Evolutionary conservation across 2,888 invertebrate species (phyloP).

Genomic region (Xanthia icteritia): DNA sequence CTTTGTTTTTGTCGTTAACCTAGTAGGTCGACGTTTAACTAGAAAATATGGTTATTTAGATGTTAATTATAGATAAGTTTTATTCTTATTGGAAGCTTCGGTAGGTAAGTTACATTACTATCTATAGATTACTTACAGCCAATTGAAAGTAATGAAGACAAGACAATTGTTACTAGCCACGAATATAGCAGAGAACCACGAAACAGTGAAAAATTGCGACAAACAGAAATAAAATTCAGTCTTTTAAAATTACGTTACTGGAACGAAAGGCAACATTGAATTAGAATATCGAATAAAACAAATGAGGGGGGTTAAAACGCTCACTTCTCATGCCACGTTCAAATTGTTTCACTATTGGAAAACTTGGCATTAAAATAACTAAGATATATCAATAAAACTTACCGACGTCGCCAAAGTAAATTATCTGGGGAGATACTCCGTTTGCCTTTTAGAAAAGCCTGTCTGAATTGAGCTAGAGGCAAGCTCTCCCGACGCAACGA

Average conservation of each 20-base stretch:
- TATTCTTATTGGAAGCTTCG: conserved; percentile 18
- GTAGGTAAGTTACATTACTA: conserved; percentile 20
- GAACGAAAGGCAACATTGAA: conserved; percentile 15
- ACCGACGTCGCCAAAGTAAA: conserved; percentile 81
- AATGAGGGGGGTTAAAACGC: conserved; percentile 43
- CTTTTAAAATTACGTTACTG: conserved; percentile 18
- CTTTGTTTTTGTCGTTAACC: neutral
- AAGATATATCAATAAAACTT: conserved; percentile 59
- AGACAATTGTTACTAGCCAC: conserved; percentile 27
- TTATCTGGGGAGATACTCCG: conserved; percentile 78
- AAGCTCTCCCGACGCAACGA: conserved; percentile 83
- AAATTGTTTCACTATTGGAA: neutral
- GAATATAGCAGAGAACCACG: conserved; percentile 44
- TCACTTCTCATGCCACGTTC: conserved; percentile 25
- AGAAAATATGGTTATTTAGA: conserved; percentile 4
- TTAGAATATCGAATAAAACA: conserved; percentile 46
- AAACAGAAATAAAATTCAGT: conserved; percentile 13
- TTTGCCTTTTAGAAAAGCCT: conserved; percentile 80
- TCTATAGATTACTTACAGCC: conserved; percentile 9
- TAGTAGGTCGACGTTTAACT: neutral
- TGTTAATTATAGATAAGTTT: conserved; percentile 5
- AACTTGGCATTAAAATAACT: neutral
- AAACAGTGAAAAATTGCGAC: conserved; percentile 2
- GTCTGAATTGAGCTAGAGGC: conserved; percentile 80
- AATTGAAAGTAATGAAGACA: conserved; percentile 45